Evolutionary conservation across 2,888 invertebrate genomes (phyloP).

Genomic region (Micoletzkya japonica): DNA sequence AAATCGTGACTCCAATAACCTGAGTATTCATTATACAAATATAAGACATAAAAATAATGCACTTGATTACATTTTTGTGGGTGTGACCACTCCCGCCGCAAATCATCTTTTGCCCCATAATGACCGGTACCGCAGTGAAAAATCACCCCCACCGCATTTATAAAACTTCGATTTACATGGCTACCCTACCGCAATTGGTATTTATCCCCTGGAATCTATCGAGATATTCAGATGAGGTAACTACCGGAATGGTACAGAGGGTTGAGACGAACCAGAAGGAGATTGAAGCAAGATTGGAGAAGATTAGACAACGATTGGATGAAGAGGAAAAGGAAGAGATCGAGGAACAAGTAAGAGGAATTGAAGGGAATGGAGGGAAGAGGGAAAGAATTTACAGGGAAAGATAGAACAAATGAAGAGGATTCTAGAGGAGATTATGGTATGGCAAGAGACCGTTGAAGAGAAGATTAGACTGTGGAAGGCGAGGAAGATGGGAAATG

Average conservation of each 20-base stretch:
- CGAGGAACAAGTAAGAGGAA: neutral
- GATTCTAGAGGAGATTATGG: constrained; percentile 23
- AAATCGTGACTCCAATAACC: too few species aligned
- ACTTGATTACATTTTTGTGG: too few species aligned
- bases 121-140: too few species aligned
- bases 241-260: neutral
- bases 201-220: too few species aligned
- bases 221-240: neutral
- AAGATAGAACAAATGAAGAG: constrained; percentile 20
- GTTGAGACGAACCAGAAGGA: neutral
- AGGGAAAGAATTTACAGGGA: neutral
- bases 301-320: neutral
- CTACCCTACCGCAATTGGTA: too few species aligned
- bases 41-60: too few species aligned
- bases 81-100: too few species aligned
- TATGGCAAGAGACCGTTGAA: constrained; percentile 24
- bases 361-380: neutral
- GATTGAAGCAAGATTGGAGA: constrained; percentile 14
- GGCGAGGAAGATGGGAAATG: constrained; percentile 1
- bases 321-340: constrained; percentile 3
- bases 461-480: constrained; percentile 23
- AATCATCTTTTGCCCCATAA: too few species aligned
- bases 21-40: too few species aligned
- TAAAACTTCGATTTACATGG: too few species aligned
- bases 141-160: too few species aligned